A percentile compares a stretch with the other conserved stretches of the same genome.
Evolutionary conservation across 2,113 vertebrate genomes (phyloP).

Genomic region (Tragelaphus scriptus): DNA sequence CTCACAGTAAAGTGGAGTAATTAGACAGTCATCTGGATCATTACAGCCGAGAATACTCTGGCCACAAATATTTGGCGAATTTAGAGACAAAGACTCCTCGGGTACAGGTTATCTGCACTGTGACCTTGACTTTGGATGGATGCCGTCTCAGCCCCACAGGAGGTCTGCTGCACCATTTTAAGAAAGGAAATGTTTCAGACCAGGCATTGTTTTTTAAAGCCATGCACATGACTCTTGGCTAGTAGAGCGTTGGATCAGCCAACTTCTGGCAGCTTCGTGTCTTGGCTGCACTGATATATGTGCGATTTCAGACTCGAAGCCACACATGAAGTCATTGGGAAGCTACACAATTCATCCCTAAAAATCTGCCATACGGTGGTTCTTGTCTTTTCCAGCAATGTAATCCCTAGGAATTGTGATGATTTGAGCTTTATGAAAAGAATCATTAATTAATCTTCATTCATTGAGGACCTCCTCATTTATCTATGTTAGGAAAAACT

Average conservation of each 20-base stretch:
- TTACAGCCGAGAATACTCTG: neutral
- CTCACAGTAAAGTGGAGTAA: neutral
- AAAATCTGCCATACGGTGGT: neutral
- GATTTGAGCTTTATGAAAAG: neutral
- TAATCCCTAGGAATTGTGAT: neutral
- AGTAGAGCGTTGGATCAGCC: neutral
- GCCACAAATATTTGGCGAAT: neutral
- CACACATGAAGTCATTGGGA: conserved; percentile 62
- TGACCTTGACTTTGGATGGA: neutral
- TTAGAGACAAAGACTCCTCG: neutral
- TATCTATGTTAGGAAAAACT: conserved; percentile 3
- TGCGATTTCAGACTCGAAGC: conserved; percentile 67
- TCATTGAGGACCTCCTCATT: neutral
- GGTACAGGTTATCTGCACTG: neutral
- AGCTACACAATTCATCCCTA: conserved; percentile 20
- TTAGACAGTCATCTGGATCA: neutral
- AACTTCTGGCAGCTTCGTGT: neutral
- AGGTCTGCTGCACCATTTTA: neutral
- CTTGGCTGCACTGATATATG: conserved; percentile 7
- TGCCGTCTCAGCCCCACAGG: neutral
- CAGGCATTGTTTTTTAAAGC: conserved; percentile 10
- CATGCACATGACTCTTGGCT: conserved; percentile 10
- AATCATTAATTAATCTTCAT: neutral
- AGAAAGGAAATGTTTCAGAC: conserved; percentile 41
- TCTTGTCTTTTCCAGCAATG: neutral